Evolutionary conservation across 2,113 vertebrate genomes (phyloP), one percentile per base, ranked within the genome.

Genomic region (Thunnus thynnus): DNA sequence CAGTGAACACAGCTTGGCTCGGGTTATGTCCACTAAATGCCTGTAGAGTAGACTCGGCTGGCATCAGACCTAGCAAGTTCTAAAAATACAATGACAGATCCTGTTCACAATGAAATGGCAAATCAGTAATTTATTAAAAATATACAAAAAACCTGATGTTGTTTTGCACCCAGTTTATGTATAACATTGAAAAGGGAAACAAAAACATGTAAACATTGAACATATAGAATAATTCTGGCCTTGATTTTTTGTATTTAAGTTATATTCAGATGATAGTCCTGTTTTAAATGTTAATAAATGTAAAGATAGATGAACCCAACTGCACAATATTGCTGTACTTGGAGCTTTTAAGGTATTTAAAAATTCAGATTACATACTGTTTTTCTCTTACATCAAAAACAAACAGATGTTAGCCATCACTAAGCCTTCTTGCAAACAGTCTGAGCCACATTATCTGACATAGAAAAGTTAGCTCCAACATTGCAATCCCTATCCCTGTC

Each of bases 41-140:
- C 68, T 69, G 69, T 51, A 70, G 74, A 80, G 57, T 69, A 48
- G 66, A 70, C 78, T 78, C 72, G 72, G 86, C 72, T 77, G 71
- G 78, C 16, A 80, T 56, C 65, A 83, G 3, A 75, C 8, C 64
- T 67, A 75, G 16, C 2, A 48, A 22, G 51, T 69, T 48, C 78
- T 76, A 51, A 88, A 88, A 88, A 83, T 81, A 87, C 9, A 41
- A 41, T 9, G 44, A 22, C n/a, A 69, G 13, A 41, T 30, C 41
- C 54, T 73, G 14, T 64, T 65, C 17, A 50, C 1, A 57, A 3
- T 14, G 27, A 51, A 16, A 56, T 17, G 7, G 48, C 12, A 57
- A 56, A 48, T 52, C 1, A 65, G 51, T n/a, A 27, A 46, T 25
- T 14, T 22, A 70, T 70, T 60, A 44, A 58, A 51, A 18, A 70